Conservation (phyloP, 2,888 invertebrate genomes). For the Teleiodes luculella region DNA sequence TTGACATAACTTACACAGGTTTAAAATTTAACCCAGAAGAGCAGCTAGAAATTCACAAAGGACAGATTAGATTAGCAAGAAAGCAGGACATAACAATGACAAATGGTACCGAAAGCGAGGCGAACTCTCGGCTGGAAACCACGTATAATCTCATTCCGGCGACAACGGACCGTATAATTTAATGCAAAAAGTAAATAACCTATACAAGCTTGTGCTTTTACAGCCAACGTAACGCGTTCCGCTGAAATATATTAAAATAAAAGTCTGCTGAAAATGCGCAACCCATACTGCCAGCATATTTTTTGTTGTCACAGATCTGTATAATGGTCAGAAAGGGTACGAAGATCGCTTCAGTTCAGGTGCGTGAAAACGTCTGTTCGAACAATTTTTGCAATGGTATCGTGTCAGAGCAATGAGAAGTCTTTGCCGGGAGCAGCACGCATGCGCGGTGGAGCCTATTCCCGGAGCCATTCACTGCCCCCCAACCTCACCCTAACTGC, state of each 20-base stretch:
- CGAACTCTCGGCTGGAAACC: not conserved
- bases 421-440: constrained; percentile 21
- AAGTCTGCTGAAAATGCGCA: too few relatives aligned
- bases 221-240: constrained; percentile 32
- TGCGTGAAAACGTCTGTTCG: too few relatives aligned
- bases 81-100: not conserved
- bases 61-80: not conserved
- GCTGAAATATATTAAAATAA: constrained; percentile 46
- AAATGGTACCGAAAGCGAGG: not conserved
- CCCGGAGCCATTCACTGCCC: constrained; percentile 42
- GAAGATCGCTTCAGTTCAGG: too few relatives aligned
- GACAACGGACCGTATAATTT: constrained; percentile 39
- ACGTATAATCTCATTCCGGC: constrained; percentile 20
- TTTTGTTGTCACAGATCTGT: too few relatives aligned
- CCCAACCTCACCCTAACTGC: not conserved
- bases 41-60: not conserved
- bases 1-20: too few relatives aligned
- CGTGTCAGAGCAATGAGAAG: too few relatives aligned
- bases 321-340: too few relatives aligned
- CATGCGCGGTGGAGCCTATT: constrained; percentile 35
- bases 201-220: constrained; percentile 29
- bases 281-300: too few relatives aligned
- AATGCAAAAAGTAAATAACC: constrained; percentile 35
- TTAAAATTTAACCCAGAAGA: not conserved
- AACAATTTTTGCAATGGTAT: too few relatives aligned